Conservation (phyloP, 2,888 invertebrate genomes). For the Eupithecia subumbrata region DNA sequence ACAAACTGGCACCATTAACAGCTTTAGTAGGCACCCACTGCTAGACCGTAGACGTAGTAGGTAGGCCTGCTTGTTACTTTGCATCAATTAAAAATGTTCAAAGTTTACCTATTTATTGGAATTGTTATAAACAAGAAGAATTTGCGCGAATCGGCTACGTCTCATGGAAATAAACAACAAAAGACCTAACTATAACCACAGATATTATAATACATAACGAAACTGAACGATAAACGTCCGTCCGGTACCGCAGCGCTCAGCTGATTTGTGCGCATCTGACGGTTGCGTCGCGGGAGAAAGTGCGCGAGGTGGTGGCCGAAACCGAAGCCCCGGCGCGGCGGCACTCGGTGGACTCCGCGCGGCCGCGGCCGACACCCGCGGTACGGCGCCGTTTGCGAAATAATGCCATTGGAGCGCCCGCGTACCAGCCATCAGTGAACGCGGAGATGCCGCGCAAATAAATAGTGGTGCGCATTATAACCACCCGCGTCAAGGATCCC, state of each 20-base stretch:
- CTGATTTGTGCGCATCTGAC: conserved; percentile 31
- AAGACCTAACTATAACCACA: too few relatives aligned
- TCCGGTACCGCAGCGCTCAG: conserved; percentile 15
- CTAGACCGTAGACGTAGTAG: too few relatives aligned
- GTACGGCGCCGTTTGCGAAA: conserved; percentile 72
- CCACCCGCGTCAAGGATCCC: conserved; percentile 59
- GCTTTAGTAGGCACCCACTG: too few relatives aligned
- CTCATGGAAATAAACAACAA: background rate
- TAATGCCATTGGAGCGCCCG: conserved; percentile 73
- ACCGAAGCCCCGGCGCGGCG: conserved; percentile 58
- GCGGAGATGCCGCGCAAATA: conserved; percentile 78
- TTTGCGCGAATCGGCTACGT: background rate
- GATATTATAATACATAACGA: too few relatives aligned
- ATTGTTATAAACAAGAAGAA: too few relatives aligned
- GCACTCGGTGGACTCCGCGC: conserved; percentile 73
- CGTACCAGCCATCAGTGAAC: conserved; percentile 72
- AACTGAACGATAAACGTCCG: conserved; percentile 10
- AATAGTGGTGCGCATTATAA: conserved; percentile 65
- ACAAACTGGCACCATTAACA: too few relatives aligned
- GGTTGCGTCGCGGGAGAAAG: conserved; percentile 77
- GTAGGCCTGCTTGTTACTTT: too few relatives aligned
- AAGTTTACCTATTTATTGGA: too few relatives aligned
- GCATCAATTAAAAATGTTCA: too few relatives aligned
- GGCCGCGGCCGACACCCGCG: conserved; percentile 78
- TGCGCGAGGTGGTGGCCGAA: conserved; percentile 75